These are phyloP conservation scores for Gryon sp. DNA, from an alignment of 1,140 invertebrate species.

Conservation along the genomic window DNA sequence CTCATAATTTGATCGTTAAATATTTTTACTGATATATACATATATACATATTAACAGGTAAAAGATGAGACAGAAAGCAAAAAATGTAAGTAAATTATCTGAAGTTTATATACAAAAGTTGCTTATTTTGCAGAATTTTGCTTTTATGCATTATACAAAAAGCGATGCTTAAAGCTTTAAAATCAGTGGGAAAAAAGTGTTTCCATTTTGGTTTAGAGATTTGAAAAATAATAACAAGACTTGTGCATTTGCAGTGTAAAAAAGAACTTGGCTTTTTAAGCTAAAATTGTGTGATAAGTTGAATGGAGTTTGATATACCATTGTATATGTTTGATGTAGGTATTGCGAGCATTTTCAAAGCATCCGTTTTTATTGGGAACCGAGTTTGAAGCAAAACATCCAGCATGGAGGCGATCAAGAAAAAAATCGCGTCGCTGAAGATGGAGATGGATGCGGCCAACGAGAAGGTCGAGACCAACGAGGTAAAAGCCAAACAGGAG, in stretches of 20 bases:
- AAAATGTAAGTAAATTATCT: slow-evolving; percentile 39
- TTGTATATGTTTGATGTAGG: slow-evolving; percentile 8
- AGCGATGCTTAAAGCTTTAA: no score
- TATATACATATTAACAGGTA: slow-evolving; percentile 41
- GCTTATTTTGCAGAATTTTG: no score
- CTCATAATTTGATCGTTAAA: no score
- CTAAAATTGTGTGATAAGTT: no score
- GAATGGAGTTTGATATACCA: no score
- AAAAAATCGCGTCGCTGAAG: slow-evolving; percentile 91
- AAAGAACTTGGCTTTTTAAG: no score
- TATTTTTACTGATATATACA: slow-evolving; percentile 7
- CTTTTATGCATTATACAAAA: no score
- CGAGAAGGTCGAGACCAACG: slow-evolving; percentile 87
- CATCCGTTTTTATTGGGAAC: slow-evolving; percentile 18
- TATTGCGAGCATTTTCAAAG: slow-evolving; percentile 19
- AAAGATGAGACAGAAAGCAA: slow-evolving; percentile 27
- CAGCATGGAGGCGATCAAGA: slow-evolving; percentile 91
- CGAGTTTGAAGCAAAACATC: slow-evolving; percentile 12
- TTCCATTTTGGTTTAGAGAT: no score
- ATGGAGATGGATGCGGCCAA: slow-evolving; percentile 89
- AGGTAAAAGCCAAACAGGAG: slow-evolving; percentile 86
- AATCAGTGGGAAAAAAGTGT: no score
- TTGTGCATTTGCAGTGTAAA: no score
- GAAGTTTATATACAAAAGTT: no score
- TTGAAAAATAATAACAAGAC: neutral